Evolutionary conservation across 2,888 invertebrate species (phyloP).

Genomic region (Xestia ashworthii): DNA sequence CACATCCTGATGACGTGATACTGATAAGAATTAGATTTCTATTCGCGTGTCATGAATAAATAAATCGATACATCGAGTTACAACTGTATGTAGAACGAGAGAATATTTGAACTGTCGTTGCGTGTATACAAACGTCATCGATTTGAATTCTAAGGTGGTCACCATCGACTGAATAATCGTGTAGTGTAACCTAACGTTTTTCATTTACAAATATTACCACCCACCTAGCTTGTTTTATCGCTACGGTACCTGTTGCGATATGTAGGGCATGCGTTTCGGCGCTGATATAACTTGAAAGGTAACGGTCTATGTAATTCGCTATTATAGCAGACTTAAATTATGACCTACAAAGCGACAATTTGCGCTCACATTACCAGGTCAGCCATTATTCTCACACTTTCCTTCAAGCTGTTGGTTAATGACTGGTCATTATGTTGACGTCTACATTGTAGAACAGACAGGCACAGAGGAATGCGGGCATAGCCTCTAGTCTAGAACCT

Average conservation of each 20-base stretch:
- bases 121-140: slow-evolving; percentile 25
- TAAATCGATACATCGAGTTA: slow-evolving; percentile 30
- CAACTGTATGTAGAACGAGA: slow-evolving; percentile 1
- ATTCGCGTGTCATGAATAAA: slow-evolving; percentile 30
- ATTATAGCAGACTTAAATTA: slow-evolving; percentile 25
- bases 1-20: slow-evolving; percentile 41
- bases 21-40: slow-evolving; percentile 44
- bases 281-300: slow-evolving; percentile 29
- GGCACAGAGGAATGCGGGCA: neutral
- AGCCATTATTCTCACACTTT: slow-evolving; percentile 15
- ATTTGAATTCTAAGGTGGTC: slow-evolving; percentile 11
- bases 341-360: slow-evolving; percentile 22
- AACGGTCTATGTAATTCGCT: slow-evolving; percentile 48
- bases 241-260: slow-evolving; percentile 37
- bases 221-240: slow-evolving; percentile 19
- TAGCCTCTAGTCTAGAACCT: slow-evolving; percentile 10
- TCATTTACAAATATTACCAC: slow-evolving; percentile 32
- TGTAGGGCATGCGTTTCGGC: slow-evolving; percentile 52
- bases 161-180: slow-evolving; percentile 1
- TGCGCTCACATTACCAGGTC: neutral
- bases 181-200: slow-evolving; percentile 11
- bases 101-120: slow-evolving; percentile 6
- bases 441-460: neutral
- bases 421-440: neutral
- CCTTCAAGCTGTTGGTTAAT: neutral